Percentiles rank a stretch among this genome's conserved stretches.
These are phyloP conservation scores for Aleiodes sp. DNA, from an alignment of 1,140 invertebrate species.

Conservation along the genomic window DNA sequence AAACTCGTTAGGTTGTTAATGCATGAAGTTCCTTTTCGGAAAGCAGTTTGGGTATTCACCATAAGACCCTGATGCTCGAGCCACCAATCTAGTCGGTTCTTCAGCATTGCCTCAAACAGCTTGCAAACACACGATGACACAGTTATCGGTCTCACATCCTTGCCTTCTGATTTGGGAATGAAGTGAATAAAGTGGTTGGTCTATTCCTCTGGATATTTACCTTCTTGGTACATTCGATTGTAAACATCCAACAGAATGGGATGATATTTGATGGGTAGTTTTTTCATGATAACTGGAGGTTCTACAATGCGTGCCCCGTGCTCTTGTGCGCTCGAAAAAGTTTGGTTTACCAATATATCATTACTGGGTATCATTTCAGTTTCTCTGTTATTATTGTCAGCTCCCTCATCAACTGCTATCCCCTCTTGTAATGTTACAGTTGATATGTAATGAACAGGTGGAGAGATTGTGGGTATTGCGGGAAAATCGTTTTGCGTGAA, in stretches of 20 bases:
- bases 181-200: constrained; percentile 36
- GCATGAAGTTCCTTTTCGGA: constrained; percentile 23
- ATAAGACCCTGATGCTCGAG: not conserved
- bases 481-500: no score
- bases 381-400: no score
- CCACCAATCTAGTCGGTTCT: constrained; percentile 15
- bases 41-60: constrained; percentile 1
- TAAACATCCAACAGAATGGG: constrained; percentile 34
- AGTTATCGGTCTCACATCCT: constrained; percentile 41
- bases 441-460: no score
- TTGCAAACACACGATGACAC: constrained; percentile 33
- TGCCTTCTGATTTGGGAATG: constrained; percentile 38
- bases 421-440: no score
- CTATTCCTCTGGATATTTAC: constrained; percentile 38
- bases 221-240: constrained; percentile 36
- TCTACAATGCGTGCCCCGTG: no score
- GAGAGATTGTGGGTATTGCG: no score
- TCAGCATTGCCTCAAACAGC: constrained; percentile 25
- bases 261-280: constrained; percentile 32
- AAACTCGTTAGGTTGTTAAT: not conserved
- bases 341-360: no score
- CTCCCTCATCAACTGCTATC: no score
- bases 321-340: no score
- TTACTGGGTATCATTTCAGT: no score
- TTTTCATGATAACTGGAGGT: no score